Evolutionary conservation across 2,113 vertebrate species (phyloP), one percentile per base, ranked within the genome.

Genomic region (Furnarius figulus): DNA sequence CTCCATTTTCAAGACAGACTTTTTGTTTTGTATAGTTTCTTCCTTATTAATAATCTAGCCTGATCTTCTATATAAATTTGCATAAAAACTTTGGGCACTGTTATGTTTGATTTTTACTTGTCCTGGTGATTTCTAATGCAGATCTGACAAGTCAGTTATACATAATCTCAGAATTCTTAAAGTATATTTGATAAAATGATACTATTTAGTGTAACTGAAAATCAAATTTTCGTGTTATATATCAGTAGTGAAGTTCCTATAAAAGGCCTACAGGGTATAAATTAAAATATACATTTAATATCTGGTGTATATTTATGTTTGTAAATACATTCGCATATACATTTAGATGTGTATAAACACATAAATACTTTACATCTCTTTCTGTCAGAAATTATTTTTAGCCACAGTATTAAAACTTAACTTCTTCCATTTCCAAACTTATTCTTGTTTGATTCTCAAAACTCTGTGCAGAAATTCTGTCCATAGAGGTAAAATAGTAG

Each of bases 41-140:
- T 85, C 30, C 15, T 39, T 14, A 15, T 5, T 39, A 47, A 39
- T 59, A 39, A 50, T 23, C 55, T 35, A 56, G 6, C 6, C 20
- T 74, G 8, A 56, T 42, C 30, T 75, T 74, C 46, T 39, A 8
- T 39, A n/a, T 3, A 62, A 18, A 62, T 67, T 58, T 79, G 2
- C 31, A 30, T 5, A 65, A 27, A 62, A 88, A 44, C 0, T 30
- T 39, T 17, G 6, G 2, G 13, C 0, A 0, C 11, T 42, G 11
- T 8, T 59, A n/a, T 16, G 6, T 21, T 8, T 28, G 20, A 27
- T 68, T 84, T 14, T 66, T 13, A 47, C 35, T 78, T 70, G 24
- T 14, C 17, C 4, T n/a, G 28, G 2, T 25, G 17, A 49, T 7
- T 49, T 66, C 50, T 85, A 53, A 53, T 5, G 4, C 20, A 35